Conservation (phyloP, 2,797 vertebrate genomes). For the Uromys caudimaculatus region DNA sequence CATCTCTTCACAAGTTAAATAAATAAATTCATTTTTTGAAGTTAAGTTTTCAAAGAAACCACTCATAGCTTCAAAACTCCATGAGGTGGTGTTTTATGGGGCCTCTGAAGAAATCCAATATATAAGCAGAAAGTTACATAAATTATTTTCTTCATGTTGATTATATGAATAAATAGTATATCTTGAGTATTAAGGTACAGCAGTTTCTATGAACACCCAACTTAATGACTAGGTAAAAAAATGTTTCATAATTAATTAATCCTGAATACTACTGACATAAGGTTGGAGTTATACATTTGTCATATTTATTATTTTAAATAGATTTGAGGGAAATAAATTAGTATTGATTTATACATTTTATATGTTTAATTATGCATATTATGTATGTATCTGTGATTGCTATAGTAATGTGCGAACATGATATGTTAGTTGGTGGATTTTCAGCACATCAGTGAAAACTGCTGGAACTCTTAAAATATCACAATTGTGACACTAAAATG, state of each 20-base stretch:
- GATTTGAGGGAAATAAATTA: not conserved
- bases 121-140: not conserved
- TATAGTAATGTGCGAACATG: not conserved
- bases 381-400: not conserved
- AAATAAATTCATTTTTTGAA: not conserved
- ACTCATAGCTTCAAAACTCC: not conserved
- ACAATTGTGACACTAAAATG: not conserved
- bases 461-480: not conserved
- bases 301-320: not conserved
- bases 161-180: slow-evolving; percentile 8
- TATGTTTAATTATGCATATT: not conserved
- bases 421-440: not conserved
- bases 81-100: not conserved
- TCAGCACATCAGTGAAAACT: not conserved
- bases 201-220: not conserved
- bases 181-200: not conserved
- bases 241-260: not conserved
- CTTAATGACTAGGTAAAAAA: not conserved
- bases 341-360: not conserved
- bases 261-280: not conserved
- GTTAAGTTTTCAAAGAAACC: not conserved
- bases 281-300: not conserved
- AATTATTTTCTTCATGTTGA: not conserved
- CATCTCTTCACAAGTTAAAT: too few relatives aligned
- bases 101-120: not conserved